Conservation (phyloP, 2,113 vertebrate species). For the Boulengeromyrus knoepffleri region DNA sequence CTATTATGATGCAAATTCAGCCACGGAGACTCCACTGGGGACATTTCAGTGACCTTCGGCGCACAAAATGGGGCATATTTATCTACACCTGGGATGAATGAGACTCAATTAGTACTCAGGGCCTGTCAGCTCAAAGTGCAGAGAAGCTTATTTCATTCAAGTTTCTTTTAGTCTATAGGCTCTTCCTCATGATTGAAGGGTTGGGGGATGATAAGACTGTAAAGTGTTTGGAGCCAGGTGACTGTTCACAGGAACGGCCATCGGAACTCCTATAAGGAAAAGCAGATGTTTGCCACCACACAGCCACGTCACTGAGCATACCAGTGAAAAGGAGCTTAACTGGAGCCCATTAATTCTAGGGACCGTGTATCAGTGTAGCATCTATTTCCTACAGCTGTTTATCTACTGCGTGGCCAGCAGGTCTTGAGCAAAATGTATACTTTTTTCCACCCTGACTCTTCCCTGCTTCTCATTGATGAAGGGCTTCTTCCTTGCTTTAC, state of each 20-base stretch:
- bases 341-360: background rate
- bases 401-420: background rate
- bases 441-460: too few relatives aligned
- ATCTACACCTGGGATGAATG: background rate
- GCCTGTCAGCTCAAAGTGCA: background rate
- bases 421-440: background rate
- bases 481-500: too few relatives aligned
- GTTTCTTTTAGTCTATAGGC: background rate
- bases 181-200: background rate
- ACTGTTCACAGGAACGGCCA: background rate
- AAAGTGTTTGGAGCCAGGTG: background rate
- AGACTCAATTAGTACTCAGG: background rate
- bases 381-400: background rate
- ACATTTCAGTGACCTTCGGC: background rate
- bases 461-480: too few relatives aligned
- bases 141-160: background rate
- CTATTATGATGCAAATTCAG: background rate
- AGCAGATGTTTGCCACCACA: background rate
- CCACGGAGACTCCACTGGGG: background rate
- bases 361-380: background rate
- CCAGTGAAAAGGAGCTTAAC: background rate
- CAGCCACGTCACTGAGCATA: background rate
- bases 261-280: background rate
- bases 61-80: background rate
- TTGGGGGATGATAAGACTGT: background rate